Percentiles rank a stretch among this genome's conserved stretches.
These are phyloP conservation scores for Catocala sponsa DNA, from an alignment of 2,888 invertebrate species.

Conservation along the genomic window DNA sequence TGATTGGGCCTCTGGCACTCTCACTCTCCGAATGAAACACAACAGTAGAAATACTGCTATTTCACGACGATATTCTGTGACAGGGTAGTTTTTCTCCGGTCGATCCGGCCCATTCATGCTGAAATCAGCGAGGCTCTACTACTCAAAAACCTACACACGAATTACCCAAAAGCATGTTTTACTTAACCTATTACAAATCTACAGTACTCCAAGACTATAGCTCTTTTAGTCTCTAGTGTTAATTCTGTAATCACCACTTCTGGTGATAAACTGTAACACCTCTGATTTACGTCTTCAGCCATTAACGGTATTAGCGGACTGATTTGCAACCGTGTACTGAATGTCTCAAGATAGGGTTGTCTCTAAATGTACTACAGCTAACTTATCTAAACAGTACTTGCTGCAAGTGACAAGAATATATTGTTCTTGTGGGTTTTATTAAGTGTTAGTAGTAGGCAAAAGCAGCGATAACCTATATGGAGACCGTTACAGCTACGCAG, in stretches of 20 bases:
- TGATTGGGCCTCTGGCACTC: too few relatives aligned
- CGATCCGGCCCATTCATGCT: too few relatives aligned
- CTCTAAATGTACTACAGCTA: constrained; percentile 4
- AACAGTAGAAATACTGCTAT: too few relatives aligned
- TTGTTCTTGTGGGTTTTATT: too few relatives aligned
- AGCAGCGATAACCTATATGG: too few relatives aligned
- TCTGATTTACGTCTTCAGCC: constrained; percentile 51
- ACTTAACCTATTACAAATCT: background rate
- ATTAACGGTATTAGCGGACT: constrained; percentile 51
- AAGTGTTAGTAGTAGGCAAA: too few relatives aligned
- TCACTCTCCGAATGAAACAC: too few relatives aligned
- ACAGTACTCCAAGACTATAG: background rate
- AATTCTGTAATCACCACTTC: constrained; percentile 36
- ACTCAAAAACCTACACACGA: too few relatives aligned
- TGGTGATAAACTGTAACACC: constrained; percentile 47
- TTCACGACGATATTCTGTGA: too few relatives aligned
- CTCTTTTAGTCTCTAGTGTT: constrained; percentile 24
- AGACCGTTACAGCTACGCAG: too few relatives aligned
- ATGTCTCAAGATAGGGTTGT: constrained; percentile 16
- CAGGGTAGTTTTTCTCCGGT: too few relatives aligned
- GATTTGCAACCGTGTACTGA: constrained; percentile 42
- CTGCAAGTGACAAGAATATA: background rate
- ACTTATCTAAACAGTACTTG: background rate
- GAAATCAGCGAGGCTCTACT: too few relatives aligned
- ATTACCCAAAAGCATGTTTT: background rate